phyloP scores from a whole-genome alignment of 37 sponge, comb jelly and placozoan species.

The Tethya wilhelma region DNA sequence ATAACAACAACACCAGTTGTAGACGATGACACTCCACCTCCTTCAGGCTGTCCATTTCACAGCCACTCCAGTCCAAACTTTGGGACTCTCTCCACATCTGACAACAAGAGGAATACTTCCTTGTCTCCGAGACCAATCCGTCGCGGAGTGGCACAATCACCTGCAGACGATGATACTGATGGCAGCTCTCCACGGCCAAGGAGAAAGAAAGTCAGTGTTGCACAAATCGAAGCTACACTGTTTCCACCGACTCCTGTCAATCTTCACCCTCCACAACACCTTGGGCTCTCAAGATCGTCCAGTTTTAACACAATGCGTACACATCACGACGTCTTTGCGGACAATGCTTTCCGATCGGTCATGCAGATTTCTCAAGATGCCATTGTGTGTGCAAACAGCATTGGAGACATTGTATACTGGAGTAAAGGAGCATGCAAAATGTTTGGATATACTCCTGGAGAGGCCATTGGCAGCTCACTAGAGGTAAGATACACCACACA shows the following conservation, averaged over 20 bases:
- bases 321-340: slow-evolving; percentile 17
- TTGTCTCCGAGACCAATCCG: neutral
- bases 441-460: slow-evolving; percentile 76
- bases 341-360: slow-evolving; percentile 57
- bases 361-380: slow-evolving; percentile 72
- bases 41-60: slow-evolving; percentile 17
- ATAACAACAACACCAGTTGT: slow-evolving; percentile 5
- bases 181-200: slow-evolving; percentile 22
- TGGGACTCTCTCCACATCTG: neutral
- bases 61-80: neutral
- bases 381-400: slow-evolving; percentile 63
- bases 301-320: slow-evolving; percentile 3
- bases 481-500: slow-evolving; percentile 18
- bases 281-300: slow-evolving; percentile 8
- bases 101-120: too few species aligned
- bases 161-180: neutral
- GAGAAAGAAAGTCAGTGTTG: slow-evolving; percentile 59
- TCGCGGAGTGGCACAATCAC: slow-evolving; percentile 12
- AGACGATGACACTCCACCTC: neutral
- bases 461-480: slow-evolving; percentile 67
- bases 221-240: slow-evolving; percentile 34
- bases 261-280: slow-evolving; percentile 13
- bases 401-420: slow-evolving; percentile 66
- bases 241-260: slow-evolving; percentile 38
- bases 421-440: slow-evolving; percentile 64